These are phyloP conservation scores for Sminthurinus aureus DNA, from an alignment of 2,888 invertebrate species.

Conservation along the genomic window DNA sequence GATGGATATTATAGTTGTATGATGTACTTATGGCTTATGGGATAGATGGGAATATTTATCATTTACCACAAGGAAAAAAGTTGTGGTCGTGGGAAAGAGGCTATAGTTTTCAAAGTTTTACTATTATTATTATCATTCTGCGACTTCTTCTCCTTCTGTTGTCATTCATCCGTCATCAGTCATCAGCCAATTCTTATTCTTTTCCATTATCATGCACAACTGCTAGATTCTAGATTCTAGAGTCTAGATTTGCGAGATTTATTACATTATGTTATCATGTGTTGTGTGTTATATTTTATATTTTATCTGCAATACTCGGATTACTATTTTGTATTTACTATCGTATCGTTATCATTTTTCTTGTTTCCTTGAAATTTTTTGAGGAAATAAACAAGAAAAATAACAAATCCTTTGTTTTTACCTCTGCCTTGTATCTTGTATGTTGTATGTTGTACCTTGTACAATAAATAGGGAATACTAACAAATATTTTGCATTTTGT, in stretches of 20 bases:
- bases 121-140: background rate
- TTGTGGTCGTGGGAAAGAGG: slow-evolving; percentile 10
- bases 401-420: background rate
- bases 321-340: too few species aligned
- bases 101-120: background rate
- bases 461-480: too few species aligned
- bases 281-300: too few species aligned
- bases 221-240: background rate
- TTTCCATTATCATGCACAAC: background rate
- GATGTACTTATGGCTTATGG: too few species aligned
- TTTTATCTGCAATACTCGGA: too few species aligned
- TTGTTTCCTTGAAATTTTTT: background rate
- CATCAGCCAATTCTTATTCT: background rate
- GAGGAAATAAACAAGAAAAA: background rate
- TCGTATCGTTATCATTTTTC: background rate
- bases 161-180: background rate
- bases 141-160: too few species aligned
- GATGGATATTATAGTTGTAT: too few species aligned
- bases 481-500: too few species aligned
- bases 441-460: too few species aligned
- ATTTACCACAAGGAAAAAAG: background rate
- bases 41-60: background rate
- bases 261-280: too few species aligned
- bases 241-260: too few species aligned
- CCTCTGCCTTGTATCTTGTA: background rate